Evolutionary conservation across 2,888 invertebrate species (phyloP), one percentile per base, ranked within the genome.

Genomic region (Argyresthia albistria): DNA sequence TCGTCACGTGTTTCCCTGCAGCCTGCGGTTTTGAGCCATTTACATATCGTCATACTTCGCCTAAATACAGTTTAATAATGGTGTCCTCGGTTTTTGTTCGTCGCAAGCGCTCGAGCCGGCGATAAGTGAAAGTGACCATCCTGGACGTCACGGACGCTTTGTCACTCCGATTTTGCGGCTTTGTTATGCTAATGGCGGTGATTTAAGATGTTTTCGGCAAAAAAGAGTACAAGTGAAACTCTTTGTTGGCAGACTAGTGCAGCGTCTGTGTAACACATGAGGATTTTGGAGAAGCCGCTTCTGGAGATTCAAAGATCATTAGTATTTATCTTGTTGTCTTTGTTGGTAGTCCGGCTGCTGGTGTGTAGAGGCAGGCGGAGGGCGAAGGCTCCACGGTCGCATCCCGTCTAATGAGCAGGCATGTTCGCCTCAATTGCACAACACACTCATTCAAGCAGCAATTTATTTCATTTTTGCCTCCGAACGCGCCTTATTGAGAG

Each of bases 391-490:
- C 61, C 57, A 45, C 50, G 56, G 56, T 53, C 51, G 52, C 56
- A 56, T 35, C 63, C 63, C 73, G 67, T 84, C 86, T 87, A 87
- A 87, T 87, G 87, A 87, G 87, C 86, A 73, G 74, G 69, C 86
- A 75, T 87, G 87, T 87, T 86, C 81, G 75, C 75, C 73, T 83
- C 84, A 83, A 86, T 86, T 87, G 86, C 84, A 79, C 83, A 48
- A 47, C 52, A 52, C 52, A 25, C 48, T 52, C 48, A 52, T 52
- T 52, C 52, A 46, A 43, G 77, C 70, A 80, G 83, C 84, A 86
- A 86, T 87, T 87, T 87, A 87, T 87, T 86, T 86, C 80, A 87
- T 87, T 87, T 87, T 87, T 86, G 86, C 83, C 70, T 86, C 77
- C 82, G 86, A 83, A 81, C 83, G 83, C 84, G 82, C 86, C 86